A percentile compares a stretch with the other conserved stretches of the same genome.
These are phyloP conservation scores for Arge pagana DNA, from an alignment of 2,888 invertebrate genomes.

Conservation along the genomic window DNA sequence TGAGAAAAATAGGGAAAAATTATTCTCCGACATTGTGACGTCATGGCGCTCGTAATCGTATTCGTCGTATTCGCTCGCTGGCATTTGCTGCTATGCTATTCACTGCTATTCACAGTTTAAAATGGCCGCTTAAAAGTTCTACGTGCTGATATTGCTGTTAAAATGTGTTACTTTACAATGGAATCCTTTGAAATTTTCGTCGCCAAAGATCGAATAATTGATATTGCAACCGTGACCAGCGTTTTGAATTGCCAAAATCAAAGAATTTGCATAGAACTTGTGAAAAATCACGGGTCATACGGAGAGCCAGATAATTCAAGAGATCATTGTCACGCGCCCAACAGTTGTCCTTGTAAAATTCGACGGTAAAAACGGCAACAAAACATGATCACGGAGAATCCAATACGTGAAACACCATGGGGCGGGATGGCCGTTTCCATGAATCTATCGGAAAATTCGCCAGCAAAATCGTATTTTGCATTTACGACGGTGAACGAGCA, in stretches of 20 bases:
- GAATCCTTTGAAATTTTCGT: constrained; percentile 40
- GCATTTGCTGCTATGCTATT: too few relatives aligned
- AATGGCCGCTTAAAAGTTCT: constrained; percentile 50
- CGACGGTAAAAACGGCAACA: constrained; percentile 22
- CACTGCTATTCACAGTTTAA: too few relatives aligned
- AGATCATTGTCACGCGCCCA: constrained; percentile 38
- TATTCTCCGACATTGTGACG: too few relatives aligned
- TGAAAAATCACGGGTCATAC: constrained; percentile 30
- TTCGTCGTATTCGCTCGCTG: too few relatives aligned
- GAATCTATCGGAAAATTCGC: not conserved
- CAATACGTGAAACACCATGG: not conserved
- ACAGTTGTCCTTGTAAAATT: constrained; percentile 43
- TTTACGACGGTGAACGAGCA: not conserved
- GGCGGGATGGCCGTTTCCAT: not conserved
- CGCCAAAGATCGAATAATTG: constrained; percentile 33
- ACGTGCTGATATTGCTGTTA: constrained; percentile 32
- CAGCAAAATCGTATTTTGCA: not conserved
- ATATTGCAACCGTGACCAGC: constrained; percentile 24
- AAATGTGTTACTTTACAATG: constrained; percentile 44
- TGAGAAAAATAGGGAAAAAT: too few relatives aligned
- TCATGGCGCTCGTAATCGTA: too few relatives aligned
- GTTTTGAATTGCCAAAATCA: constrained; percentile 24
- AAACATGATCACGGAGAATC: constrained; percentile 5
- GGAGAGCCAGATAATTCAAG: constrained; percentile 28
- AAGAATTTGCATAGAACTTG: constrained; percentile 24